These are phyloP conservation scores for Prostheceraeus crozeri DNA, from an alignment of 2,888 invertebrate species.

Conservation along the genomic window DNA sequence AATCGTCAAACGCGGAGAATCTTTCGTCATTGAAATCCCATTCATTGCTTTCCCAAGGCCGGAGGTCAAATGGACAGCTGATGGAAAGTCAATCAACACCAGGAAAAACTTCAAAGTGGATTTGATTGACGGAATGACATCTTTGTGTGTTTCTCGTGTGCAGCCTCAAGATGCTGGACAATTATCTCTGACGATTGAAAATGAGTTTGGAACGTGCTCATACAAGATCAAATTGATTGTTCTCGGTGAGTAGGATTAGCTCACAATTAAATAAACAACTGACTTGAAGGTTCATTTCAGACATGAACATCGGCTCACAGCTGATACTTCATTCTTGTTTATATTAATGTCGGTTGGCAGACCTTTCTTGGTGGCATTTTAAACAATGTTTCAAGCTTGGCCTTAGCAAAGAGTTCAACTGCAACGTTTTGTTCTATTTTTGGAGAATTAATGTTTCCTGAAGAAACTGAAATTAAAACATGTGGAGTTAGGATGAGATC, in stretches of 20 bases:
- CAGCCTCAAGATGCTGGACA: slow-evolving; percentile 41
- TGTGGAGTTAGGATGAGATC: no score
- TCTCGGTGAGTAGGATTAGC: slow-evolving; percentile 63
- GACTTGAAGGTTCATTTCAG: no score
- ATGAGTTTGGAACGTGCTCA: slow-evolving; percentile 48
- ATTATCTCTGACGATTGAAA: slow-evolving; percentile 47
- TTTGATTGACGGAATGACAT: slow-evolving; percentile 28
- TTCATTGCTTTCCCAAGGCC: slow-evolving; percentile 43
- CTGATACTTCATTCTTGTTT: no score
- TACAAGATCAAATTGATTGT: slow-evolving; percentile 50
- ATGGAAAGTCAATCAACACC: slow-evolving; percentile 2
- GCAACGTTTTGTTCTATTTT: no score
- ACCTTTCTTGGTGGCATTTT: no score
- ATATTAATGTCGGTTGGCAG: no score
- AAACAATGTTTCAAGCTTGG: no score
- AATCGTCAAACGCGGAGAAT: slow-evolving; percentile 48
- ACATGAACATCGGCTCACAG: no score
- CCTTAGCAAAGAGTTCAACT: no score
- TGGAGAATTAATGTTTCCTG: no score
- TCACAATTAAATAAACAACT: no score
- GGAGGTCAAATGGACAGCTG: slow-evolving; percentile 18
- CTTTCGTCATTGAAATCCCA: slow-evolving; percentile 54
- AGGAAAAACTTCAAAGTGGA: slow-evolving; percentile 35
- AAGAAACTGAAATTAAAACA: no score
- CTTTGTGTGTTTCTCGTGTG: slow-evolving; percentile 22